A percentile compares a stretch with the other conserved stretches of the same genome.
Evolutionary conservation across 2,888 invertebrate species (phyloP).

Genomic region (Onchidella celtica): DNA sequence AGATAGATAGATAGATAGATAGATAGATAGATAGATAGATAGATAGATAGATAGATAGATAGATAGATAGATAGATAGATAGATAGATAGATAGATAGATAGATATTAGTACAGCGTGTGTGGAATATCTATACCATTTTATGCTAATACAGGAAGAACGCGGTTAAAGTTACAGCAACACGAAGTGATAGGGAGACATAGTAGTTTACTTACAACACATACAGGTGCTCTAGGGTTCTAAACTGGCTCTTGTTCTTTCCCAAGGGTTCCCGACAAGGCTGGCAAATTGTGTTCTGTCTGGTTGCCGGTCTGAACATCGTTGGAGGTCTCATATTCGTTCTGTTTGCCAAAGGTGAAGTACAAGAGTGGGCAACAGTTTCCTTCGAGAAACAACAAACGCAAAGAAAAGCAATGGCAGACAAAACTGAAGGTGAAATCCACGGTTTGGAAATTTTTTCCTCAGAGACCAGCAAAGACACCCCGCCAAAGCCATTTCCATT

Average conservation of each 20-base stretch:
- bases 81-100: too few relatives aligned
- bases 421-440: neutral
- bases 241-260: slow-evolving; percentile 1
- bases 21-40: too few relatives aligned
- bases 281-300: slow-evolving; percentile 92
- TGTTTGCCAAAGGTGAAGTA: slow-evolving; percentile 71
- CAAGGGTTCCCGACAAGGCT: slow-evolving; percentile 87
- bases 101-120: too few relatives aligned
- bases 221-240: too few relatives aligned
- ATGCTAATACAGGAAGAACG: too few relatives aligned
- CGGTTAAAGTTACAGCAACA: too few relatives aligned
- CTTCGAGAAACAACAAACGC: neutral
- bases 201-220: too few relatives aligned
- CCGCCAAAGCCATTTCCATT: neutral
- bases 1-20: too few relatives aligned
- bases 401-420: neutral
- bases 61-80: too few relatives aligned
- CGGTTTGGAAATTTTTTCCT: neutral
- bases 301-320: slow-evolving; percentile 83
- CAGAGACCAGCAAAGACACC: neutral
- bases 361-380: slow-evolving; percentile 59
- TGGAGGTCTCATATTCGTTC: slow-evolving; percentile 77
- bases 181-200: too few relatives aligned
- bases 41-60: too few relatives aligned
- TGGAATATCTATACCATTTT: too few relatives aligned